Evolutionary conservation across 2,797 vertebrate species (phyloP), one percentile per base, ranked within the genome.

Genomic region (Coendou prehensilis): DNA sequence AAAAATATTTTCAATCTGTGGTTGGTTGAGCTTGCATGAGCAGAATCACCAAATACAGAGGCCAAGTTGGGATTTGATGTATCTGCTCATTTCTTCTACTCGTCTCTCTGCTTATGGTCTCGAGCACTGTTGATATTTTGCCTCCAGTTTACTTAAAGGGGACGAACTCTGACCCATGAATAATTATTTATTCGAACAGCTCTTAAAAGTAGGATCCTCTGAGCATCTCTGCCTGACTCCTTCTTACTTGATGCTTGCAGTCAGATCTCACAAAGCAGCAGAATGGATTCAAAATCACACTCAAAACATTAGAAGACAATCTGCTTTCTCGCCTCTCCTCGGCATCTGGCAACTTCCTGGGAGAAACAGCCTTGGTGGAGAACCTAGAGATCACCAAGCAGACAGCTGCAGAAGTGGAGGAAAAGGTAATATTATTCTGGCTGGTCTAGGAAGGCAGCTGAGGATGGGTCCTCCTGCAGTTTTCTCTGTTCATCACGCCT

Each of bases 201-300:
- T 22, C 22, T 26, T 0, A 0, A 73, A 23, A 54, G 52, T 11
- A 69, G 4, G 33, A 57, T 73, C 78, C 87, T 98, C 98, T 37
- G 50, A 33, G 7, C 17, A 98, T 98, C 96, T 94, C 82, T 76
- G 78, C 95, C 90, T 98, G 96, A 98, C 98, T 97, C 91, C 84
- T 52, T 67, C 84, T 54, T 71, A 79, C 97, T 97, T 97, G 11
- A 87, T 67, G 41, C 97, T 98, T 98, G 28, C 97, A 99, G 99
- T 99, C 99, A 0, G 98, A 99, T 89, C 99, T 99, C 98, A 99
- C 99, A 0, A 99, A 99, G 97, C 99, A 99, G 94, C 99, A 99
- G 97, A 99, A 99, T 0, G 99, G 98, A 30, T 99, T 99, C 98
- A 99, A 99, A 99, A 99, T 99, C 98, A 99, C 99, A 9, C 98